phyloP scores from a whole-genome alignment of 2,888 invertebrate genomes.

The Mayetiola destructor region DNA sequence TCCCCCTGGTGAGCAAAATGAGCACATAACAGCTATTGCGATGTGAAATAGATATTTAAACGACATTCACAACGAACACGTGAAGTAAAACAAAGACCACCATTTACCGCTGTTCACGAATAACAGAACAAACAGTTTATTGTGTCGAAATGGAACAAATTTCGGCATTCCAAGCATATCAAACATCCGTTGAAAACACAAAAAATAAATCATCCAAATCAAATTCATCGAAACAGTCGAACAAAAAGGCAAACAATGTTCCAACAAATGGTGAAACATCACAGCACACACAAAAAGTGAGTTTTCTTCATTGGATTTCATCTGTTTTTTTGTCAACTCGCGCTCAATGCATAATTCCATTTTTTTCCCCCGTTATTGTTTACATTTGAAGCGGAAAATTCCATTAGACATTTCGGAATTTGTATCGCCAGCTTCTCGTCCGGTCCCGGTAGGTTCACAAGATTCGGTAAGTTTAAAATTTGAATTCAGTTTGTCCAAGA shows the following conservation, averaged over 20 bases:
- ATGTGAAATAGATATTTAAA: not conserved
- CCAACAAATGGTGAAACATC: not conserved
- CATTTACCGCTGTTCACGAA: not conserved
- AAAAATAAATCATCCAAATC: not conserved
- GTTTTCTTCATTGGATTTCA: too few relatives aligned
- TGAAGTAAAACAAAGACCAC: not conserved
- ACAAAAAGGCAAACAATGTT: not conserved
- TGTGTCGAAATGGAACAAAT: not conserved
- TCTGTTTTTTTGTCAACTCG: too few relatives aligned
- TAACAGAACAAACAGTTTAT: too few relatives aligned
- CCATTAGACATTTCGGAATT: too few relatives aligned
- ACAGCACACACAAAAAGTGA: too few relatives aligned
- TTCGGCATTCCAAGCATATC: conserved; percentile 1
- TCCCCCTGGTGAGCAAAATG: not conserved
- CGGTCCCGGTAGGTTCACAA: too few relatives aligned
- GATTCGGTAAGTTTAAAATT: too few relatives aligned
- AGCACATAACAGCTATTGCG: not conserved
- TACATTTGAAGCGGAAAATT: too few relatives aligned
- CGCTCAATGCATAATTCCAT: too few relatives aligned
- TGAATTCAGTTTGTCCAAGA: too few relatives aligned
- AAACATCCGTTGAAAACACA: not conserved
- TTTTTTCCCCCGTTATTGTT: too few relatives aligned
- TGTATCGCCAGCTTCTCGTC: too few relatives aligned
- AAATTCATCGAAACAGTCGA: not conserved
- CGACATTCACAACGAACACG: conserved; percentile 1